A percentile compares a stretch with the other conserved stretches of the same genome.
Conservation (phyloP, 1,140 invertebrate species). For the Anastrepha ludens region DNA sequence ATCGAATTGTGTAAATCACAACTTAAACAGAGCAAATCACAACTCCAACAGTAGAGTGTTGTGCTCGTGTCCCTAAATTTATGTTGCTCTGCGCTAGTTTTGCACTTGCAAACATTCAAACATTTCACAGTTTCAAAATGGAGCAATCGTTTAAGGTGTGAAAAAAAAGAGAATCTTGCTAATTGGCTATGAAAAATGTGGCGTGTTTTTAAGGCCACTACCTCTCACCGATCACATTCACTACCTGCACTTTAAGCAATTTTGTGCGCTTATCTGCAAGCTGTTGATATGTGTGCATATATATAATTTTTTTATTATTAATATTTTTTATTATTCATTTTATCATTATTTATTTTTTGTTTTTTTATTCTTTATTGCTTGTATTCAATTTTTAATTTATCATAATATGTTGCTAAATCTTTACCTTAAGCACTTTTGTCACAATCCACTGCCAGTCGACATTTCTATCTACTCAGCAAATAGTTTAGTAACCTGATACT, state of each 20-base stretch:
- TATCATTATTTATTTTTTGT: background rate
- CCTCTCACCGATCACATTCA: background rate
- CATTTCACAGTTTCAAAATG: background rate
- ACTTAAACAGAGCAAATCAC: too few species aligned
- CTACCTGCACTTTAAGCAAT: background rate
- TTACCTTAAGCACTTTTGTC: background rate
- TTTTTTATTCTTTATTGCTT: background rate
- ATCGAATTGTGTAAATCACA: too few species aligned
- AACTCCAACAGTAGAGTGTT: too few species aligned
- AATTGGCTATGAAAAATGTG: background rate
- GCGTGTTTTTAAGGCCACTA: background rate
- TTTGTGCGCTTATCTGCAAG: background rate
- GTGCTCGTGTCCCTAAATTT: too few species aligned
- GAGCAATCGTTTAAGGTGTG: background rate
- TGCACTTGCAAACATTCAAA: background rate
- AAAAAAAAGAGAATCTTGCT: background rate
- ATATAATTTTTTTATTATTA: background rate
- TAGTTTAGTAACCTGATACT: conserved; percentile 20
- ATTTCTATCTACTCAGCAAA: conserved; percentile 15
- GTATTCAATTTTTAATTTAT: conserved; percentile 10
- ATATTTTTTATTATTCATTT: too few species aligned
- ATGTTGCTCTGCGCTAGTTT: background rate
- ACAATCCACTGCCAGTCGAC: background rate
- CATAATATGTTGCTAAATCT: conserved; percentile 1
- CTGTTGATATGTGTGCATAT: background rate